A percentile compares a stretch with the other conserved stretches of the same genome.
phyloP scores from a whole-genome alignment of 2,113 vertebrate genomes.

The Notechis scutatus region DNA sequence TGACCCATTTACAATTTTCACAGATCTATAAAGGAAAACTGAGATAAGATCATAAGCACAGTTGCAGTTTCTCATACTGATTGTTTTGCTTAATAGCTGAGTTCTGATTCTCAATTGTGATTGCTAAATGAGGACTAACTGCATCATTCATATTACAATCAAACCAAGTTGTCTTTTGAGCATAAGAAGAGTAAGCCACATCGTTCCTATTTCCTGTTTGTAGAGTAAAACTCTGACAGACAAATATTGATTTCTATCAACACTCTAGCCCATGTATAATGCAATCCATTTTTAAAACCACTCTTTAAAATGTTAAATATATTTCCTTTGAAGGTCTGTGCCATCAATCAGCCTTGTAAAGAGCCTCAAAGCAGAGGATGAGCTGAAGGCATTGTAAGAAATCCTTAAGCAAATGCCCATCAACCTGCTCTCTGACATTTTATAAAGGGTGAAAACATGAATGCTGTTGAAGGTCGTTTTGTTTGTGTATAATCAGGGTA shows the following conservation, averaged over 20 bases:
- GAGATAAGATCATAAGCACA: not conserved
- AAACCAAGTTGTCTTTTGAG: not conserved
- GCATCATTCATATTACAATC: not conserved
- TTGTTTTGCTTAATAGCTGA: not conserved
- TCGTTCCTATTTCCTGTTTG: not conserved
- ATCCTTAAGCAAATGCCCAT: not conserved
- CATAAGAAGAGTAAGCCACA: not conserved
- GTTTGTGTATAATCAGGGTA: not conserved
- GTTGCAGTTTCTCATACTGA: not conserved
- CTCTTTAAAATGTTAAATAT: conserved; percentile 23
- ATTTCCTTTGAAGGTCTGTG: conserved; percentile 30
- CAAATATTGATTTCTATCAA: conserved; percentile 1
- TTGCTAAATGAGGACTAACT: not conserved
- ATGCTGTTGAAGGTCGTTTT: not conserved
- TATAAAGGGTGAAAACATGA: not conserved
- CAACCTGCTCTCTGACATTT: conserved; percentile 5
- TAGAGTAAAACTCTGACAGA: not conserved
- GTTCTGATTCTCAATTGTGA: not conserved
- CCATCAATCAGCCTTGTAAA: conserved; percentile 15
- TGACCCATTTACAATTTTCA: not conserved
- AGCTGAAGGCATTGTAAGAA: not conserved
- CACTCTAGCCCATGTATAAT: not conserved
- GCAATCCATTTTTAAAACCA: not conserved
- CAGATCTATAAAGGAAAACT: not conserved
- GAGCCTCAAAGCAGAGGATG: not conserved